Conservation (phyloP, 1,140 invertebrate genomes). For the Nephila pilipes region DNA sequence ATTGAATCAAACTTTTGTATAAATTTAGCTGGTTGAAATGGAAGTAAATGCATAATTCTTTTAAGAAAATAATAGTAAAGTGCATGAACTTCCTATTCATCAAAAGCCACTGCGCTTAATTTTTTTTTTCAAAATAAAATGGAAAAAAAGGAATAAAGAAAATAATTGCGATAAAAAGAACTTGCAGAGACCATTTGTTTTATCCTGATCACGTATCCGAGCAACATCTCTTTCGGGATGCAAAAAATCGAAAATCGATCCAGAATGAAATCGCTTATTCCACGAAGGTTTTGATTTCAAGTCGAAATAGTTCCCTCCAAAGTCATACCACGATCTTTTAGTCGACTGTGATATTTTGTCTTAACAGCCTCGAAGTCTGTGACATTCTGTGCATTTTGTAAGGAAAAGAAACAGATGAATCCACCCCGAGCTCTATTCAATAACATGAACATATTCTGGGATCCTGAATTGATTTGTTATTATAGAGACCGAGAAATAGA, state of each 20-base stretch:
- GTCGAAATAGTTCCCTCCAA: background rate
- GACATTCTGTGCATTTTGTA: background rate
- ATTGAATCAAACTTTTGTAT: too few species aligned
- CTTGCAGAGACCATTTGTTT: background rate
- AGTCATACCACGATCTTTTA: background rate
- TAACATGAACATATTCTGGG: background rate
- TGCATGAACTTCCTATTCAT: background rate
- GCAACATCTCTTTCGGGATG: background rate
- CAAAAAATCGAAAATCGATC: conserved; percentile 33
- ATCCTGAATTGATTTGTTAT: background rate
- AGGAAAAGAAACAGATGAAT: background rate
- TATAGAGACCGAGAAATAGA: too few species aligned
- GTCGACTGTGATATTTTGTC: background rate
- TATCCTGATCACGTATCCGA: conserved; percentile 13
- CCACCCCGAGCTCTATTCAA: background rate
- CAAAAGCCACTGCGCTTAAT: background rate
- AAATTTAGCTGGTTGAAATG: too few species aligned
- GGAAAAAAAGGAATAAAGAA: background rate
- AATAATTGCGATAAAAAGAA: background rate
- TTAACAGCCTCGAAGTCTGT: background rate
- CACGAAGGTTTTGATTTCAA: conserved; percentile 23
- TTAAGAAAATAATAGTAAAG: too few species aligned
- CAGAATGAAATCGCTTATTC: conserved; percentile 35
- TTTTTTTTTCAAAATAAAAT: background rate
- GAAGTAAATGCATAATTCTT: too few species aligned